Evolutionary conservation across 30 jellyfish, hydroid and myxozoan genomes (phyloP), one percentile per base, ranked within the genome.

Genomic region (Hydractinia symbiolongicarpus): DNA sequence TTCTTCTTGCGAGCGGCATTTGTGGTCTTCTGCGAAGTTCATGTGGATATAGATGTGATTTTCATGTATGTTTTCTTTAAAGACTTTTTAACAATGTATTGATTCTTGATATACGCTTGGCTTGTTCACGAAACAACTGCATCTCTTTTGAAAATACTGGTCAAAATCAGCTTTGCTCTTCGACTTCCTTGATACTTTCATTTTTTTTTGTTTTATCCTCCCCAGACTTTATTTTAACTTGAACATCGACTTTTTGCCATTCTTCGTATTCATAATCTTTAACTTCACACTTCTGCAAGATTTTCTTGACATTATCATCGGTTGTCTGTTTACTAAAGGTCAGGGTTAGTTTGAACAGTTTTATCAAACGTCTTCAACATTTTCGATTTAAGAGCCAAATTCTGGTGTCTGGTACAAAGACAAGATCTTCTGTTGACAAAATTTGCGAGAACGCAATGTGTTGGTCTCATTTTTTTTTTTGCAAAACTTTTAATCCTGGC

Each of bases 1-100:
- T 72, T 72, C 81, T 72, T 72, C 81, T 72, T 72, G 81, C 9
- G 81, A 8, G 17, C 81, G 58, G 52, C 81, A 10, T 6, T 44
- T 9, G 71, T 72, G 5, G 64, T 72, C 81, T 52, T 72, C 81
- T 72, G 81, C 81, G n/a, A 72, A 72, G 50, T 72, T 72, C 81
- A 72, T 72, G 64, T 72, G 81, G 30, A 72, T 72, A 53, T 72
- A 72, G 13, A 72, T 58, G 8, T 72, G 64, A 6, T 72, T 72
- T 7, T 10, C 72, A 52, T 1, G 58, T 52, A 72, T 15, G 14
- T 72, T 49, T 10, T 15, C 14, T 68, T 68, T 68, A 68, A 68
- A 15, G 50, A n/a, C 55, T 20, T 17, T 68, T 68, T 1, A n/a
- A 44, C 79, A 2, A 11, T 17, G 20, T 11, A 68, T 68, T 68